A percentile compares a stretch with the other conserved stretches of the same genome.
Evolutionary conservation across 2,888 invertebrate genomes (phyloP).

Genomic region (Ornithoptera priamus): DNA sequence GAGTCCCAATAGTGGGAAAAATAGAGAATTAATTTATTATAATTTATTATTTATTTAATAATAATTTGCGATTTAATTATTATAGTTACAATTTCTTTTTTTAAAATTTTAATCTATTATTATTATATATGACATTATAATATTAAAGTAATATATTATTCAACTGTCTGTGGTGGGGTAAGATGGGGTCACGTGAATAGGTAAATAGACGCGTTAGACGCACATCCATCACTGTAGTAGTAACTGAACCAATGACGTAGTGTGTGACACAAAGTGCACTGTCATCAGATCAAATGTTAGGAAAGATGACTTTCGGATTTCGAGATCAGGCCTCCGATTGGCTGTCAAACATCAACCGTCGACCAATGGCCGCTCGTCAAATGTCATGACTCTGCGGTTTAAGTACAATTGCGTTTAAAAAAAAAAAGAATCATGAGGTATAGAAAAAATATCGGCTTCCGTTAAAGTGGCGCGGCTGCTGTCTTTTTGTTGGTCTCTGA

Average conservation of each 20-base stretch:
- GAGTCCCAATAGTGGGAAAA: too few species aligned
- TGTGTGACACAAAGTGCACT: constrained; percentile 41
- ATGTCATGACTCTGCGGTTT: constrained; percentile 71
- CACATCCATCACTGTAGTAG: constrained; percentile 32
- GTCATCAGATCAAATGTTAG: constrained; percentile 73
- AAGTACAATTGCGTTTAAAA: constrained; percentile 63
- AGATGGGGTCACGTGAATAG: not conserved
- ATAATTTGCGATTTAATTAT: too few species aligned
- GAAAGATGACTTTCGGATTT: constrained; percentile 75
- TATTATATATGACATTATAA: too few species aligned
- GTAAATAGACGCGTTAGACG: not conserved
- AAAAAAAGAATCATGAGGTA: constrained; percentile 35
- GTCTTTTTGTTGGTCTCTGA: constrained; percentile 46
- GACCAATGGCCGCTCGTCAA: constrained; percentile 77
- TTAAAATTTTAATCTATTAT: too few species aligned
- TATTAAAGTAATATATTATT: too few species aligned
- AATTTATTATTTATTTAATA: too few species aligned
- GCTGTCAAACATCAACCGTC: constrained; percentile 71
- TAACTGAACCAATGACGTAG: constrained; percentile 33
- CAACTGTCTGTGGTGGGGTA: too few species aligned
- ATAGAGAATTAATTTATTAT: too few species aligned
- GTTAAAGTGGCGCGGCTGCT: constrained; percentile 73
- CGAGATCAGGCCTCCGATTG: constrained; percentile 68
- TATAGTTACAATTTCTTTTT: too few species aligned
- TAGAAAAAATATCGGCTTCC: constrained; percentile 65